These are phyloP conservation scores for Corythucha ciliata DNA, from an alignment of 2,888 invertebrate genomes.

Conservation along the genomic window DNA sequence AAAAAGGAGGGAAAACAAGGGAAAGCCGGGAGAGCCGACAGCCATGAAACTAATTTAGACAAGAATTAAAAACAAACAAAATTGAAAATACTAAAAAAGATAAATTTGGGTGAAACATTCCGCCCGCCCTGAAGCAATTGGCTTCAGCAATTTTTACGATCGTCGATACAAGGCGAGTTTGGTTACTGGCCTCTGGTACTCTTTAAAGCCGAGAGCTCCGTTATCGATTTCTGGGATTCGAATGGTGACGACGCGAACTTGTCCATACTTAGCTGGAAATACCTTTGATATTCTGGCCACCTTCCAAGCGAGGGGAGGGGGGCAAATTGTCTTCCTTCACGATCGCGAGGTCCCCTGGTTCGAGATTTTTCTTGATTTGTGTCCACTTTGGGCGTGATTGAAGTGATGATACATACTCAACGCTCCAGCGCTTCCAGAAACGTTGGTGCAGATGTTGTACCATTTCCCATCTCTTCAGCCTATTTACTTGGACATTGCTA, in stretches of 20 bases:
- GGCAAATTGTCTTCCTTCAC: slow-evolving; percentile 35
- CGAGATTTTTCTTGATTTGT: slow-evolving; percentile 19
- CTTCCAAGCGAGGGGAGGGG: too few species aligned
- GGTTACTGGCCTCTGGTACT: slow-evolving; percentile 28
- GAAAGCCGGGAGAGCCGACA: too few species aligned
- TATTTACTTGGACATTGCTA: slow-evolving; percentile 22
- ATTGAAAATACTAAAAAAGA: too few species aligned
- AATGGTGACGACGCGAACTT: slow-evolving; percentile 34
- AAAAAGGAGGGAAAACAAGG: too few species aligned
- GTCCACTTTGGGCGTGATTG: slow-evolving; percentile 36
- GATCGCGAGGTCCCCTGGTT: slow-evolving; percentile 34
- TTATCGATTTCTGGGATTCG: slow-evolving; percentile 28
- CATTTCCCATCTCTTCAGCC: slow-evolving; percentile 35
- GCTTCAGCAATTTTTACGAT: too few species aligned
- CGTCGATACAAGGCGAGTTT: too few species aligned
- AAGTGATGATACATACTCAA: slow-evolving; percentile 35
- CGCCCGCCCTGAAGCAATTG: too few species aligned
- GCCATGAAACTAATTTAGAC: too few species aligned
- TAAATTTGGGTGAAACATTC: too few species aligned
- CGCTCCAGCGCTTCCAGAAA: slow-evolving; percentile 36
- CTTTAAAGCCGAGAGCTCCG: too few species aligned
- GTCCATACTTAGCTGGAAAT: slow-evolving; percentile 36
- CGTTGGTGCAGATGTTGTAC: slow-evolving; percentile 33
- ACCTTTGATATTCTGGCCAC: slow-evolving; percentile 31
- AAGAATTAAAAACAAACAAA: too few species aligned